Evolutionary conservation across 2,888 invertebrate genomes (phyloP).

Genomic region (Scaptomyza parva): DNA sequence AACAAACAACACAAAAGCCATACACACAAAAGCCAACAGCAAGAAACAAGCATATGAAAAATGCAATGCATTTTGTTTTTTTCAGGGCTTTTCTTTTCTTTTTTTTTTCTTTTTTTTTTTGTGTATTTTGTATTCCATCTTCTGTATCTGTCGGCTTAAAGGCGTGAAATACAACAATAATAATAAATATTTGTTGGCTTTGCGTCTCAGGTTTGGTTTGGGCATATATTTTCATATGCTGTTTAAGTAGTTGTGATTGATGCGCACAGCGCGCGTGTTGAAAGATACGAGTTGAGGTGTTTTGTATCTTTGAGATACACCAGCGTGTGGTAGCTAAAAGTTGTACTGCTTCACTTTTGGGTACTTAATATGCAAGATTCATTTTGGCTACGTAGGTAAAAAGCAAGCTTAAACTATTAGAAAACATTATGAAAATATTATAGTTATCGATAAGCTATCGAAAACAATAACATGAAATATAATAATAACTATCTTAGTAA

Average conservation of each 20-base stretch:
- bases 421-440: neutral
- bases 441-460: neutral
- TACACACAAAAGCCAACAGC: conserved; percentile 31
- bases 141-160: conserved; percentile 74
- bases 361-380: conserved; percentile 37
- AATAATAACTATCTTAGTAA: too few species aligned
- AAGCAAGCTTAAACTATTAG: neutral
- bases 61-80: conserved; percentile 54
- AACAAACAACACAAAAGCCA: conserved; percentile 52
- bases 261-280: conserved; percentile 67
- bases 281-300: conserved; percentile 65
- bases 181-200: conserved; percentile 71
- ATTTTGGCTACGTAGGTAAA: neutral
- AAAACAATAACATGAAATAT: too few species aligned
- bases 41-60: conserved; percentile 35
- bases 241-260: conserved; percentile 75
- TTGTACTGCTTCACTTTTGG: conserved; percentile 2
- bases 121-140: conserved; percentile 17
- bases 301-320: conserved; percentile 71
- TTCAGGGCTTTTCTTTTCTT: conserved; percentile 64
- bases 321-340: conserved; percentile 22
- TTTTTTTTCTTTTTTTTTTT: conserved; percentile 54
- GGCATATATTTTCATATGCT: conserved; percentile 72
- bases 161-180: conserved; percentile 75
- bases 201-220: conserved; percentile 28